Evolutionary conservation across 2,888 invertebrate genomes (phyloP).

Genomic region (Unio pictorum): DNA sequence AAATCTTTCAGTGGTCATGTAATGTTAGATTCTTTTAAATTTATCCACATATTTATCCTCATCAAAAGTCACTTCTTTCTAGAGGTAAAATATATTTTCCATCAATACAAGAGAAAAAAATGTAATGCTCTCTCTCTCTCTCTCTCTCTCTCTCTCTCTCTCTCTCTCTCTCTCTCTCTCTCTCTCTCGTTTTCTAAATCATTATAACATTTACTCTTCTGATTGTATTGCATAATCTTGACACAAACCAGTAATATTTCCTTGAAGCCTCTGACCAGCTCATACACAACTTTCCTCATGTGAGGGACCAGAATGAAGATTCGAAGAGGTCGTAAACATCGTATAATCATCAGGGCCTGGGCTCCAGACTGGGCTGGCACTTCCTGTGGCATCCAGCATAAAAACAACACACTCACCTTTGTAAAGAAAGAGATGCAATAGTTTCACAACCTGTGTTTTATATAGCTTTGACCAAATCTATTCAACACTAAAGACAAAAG

Average conservation of each 20-base stretch:
- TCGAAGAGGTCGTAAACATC: conserved; percentile 94
- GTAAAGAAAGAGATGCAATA: conserved; percentile 6
- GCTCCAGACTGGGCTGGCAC: conserved; percentile 95
- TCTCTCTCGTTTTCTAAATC: background rate
- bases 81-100: no score
- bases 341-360: conserved; percentile 94
- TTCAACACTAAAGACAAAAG: background rate
- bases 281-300: conserved; percentile 99
- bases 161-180: background rate
- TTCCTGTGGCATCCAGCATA: conserved; percentile 93
- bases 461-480: background rate
- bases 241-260: conserved; percentile 91
- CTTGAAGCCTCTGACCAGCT: conserved; percentile 97
- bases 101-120: no score
- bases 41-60: no score
- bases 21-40: no score
- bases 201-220: no score
- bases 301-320: conserved; percentile 99
- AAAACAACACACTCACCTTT: conserved; percentile 93
- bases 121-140: no score
- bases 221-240: background rate
- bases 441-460: background rate
- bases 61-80: no score
- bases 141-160: no score
- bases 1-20: no score